Evolutionary conservation across 2,797 vertebrate genomes (phyloP), one percentile per base, ranked within the genome.

Genomic region (Melanogrammus aeglefinus): DNA sequence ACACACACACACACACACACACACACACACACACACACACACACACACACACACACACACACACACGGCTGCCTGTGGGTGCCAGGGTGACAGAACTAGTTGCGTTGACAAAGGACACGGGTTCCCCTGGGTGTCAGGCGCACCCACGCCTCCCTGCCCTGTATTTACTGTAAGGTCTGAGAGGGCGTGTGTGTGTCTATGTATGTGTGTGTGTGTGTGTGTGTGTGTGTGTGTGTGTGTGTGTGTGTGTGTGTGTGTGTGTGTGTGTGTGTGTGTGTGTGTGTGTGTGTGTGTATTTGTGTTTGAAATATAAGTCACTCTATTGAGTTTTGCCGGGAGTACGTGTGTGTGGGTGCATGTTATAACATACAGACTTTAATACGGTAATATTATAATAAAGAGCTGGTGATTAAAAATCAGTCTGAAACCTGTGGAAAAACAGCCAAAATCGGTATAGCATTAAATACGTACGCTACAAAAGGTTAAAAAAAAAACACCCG

Each of bases 51-150:
- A 57, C 82, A 76, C 76, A 71, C 13, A 71, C 77, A 79, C 74
- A 71, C 51, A 57, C 18, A 6, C 2, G 1, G 21, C 51, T 57
- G 51, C 51, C 51, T 57, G 51, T 57, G 51, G 79, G 24, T 36
- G 18, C 71, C 74, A 33, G 78, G 81, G 88, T 90, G 91, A 91
- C 90, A 90, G 75, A 86, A 92, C 91, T 86, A 89, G 80, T 33
- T 71, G 70, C 27, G 9, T 33, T 73, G 31, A n/a, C 16, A 21
- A 33, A 39, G 72, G 72, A 33, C 72, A 36, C 13, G 29, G 16
- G 27, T 33, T 36, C 72, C 29, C 72, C 72, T 36, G 72, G 72
- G 16, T 81, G 78, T 16, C 39, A 57, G 51, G 7, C 51, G 18
- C 51, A 51, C 51, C 51, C 51, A 21, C 51, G 18, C 18, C 51